Conservation (phyloP, 2,888 invertebrate species). For the Lasioglossum marginatum region DNA sequence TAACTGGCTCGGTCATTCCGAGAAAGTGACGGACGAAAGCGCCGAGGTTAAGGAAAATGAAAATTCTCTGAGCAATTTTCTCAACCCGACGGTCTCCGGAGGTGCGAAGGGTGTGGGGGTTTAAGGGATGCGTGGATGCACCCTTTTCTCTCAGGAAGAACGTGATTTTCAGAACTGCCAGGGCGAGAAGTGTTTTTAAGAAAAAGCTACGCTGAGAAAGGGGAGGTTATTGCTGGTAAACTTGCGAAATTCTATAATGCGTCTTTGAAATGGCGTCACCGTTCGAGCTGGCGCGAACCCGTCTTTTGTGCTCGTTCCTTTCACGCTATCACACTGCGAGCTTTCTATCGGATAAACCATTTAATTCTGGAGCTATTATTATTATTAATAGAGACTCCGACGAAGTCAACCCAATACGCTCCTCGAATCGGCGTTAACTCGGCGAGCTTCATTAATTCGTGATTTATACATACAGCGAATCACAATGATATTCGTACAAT, state of each 20-base stretch:
- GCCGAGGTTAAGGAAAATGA: conserved; percentile 38
- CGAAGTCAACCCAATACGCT: not conserved
- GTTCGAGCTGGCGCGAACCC: conserved; percentile 5
- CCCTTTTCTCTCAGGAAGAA: conserved; percentile 25
- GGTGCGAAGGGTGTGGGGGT: not conserved
- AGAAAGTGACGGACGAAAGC: conserved; percentile 16
- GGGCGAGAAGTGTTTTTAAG: conserved; percentile 5
- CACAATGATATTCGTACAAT: too few species aligned
- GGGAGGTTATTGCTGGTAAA: conserved; percentile 14
- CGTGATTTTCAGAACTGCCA: conserved; percentile 34
- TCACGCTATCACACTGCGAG: not conserved
- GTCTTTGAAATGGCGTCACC: conserved; percentile 21
- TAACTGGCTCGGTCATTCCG: conserved; percentile 16
- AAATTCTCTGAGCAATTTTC: conserved; percentile 38
- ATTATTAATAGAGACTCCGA: not conserved
- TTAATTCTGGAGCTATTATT: not conserved
- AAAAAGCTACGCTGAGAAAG: not conserved
- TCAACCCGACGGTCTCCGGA: conserved; percentile 28
- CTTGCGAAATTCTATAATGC: conserved; percentile 35
- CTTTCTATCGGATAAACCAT: not conserved
- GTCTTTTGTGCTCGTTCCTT: not conserved
- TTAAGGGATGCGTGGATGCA: conserved; percentile 39
- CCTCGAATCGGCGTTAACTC: not conserved
- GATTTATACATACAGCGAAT: not conserved
- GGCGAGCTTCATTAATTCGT: not conserved